These are phyloP conservation scores for Neodiprion pinetum DNA, from an alignment of 1,140 invertebrate genomes.

Conservation along the genomic window DNA sequence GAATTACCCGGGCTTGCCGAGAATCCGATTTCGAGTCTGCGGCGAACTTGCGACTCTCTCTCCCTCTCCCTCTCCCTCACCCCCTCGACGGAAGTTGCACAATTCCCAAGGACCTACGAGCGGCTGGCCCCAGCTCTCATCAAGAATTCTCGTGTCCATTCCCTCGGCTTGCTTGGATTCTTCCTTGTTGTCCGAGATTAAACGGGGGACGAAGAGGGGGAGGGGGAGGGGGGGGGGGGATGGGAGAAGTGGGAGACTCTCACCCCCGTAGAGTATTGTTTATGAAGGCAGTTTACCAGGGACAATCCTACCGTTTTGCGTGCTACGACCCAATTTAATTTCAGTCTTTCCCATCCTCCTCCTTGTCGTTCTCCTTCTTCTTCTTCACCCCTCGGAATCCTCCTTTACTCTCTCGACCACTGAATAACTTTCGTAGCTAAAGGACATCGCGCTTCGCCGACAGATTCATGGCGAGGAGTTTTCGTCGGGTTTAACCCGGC, in stretches of 20 bases:
- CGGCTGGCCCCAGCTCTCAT: too few species aligned
- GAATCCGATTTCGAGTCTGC: too few species aligned
- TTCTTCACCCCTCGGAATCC: too few species aligned
- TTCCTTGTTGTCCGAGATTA: not conserved
- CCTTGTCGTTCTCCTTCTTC: not conserved
- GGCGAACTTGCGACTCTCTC: not conserved
- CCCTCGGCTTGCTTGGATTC: not conserved
- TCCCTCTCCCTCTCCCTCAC: not conserved
- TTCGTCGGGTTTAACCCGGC: too few species aligned
- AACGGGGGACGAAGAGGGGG: not conserved
- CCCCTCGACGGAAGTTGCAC: slow-evolving; percentile 21
- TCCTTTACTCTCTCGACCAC: too few species aligned
- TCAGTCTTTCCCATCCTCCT: not conserved
- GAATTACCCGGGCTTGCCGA: too few species aligned
- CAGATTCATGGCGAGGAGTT: too few species aligned
- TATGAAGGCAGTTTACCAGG: not conserved
- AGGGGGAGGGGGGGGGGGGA: not conserved
- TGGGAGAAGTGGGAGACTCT: not conserved
- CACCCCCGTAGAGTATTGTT: not conserved
- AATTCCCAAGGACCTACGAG: too few species aligned
- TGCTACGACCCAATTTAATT: not conserved
- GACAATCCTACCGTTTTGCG: not conserved
- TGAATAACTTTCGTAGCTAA: too few species aligned
- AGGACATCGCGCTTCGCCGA: too few species aligned
- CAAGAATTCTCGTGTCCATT: too few species aligned